Evolutionary conservation across 2,797 vertebrate genomes (phyloP).

Genomic region (Manis crassicaudata): DNA sequence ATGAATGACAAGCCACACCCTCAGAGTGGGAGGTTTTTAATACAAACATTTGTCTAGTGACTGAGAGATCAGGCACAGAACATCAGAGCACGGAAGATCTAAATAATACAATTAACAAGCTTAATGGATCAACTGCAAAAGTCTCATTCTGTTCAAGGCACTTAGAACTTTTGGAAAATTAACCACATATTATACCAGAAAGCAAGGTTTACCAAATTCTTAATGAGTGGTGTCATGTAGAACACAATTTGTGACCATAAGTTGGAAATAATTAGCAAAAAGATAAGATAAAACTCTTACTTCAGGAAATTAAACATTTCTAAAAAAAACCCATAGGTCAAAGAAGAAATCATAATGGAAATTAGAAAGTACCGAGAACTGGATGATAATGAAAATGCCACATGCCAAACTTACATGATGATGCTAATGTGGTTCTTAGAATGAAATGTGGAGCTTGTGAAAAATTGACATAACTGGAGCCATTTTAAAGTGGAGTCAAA

Average conservation of each 20-base stretch:
- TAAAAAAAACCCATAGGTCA: not conserved
- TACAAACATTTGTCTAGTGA: not conserved
- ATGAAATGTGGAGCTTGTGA: not conserved
- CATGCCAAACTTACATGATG: not conserved
- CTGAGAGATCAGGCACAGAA: not conserved
- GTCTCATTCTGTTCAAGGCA: not conserved
- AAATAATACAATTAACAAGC: not conserved
- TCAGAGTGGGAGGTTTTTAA: not conserved
- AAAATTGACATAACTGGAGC: too few relatives aligned
- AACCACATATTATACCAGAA: not conserved
- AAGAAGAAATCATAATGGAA: slow-evolving; percentile 22
- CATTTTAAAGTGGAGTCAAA: too few relatives aligned
- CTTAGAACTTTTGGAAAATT: not conserved
- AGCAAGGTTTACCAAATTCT: not conserved
- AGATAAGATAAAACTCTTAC: not conserved
- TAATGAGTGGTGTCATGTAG: not conserved
- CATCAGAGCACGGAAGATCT: not conserved
- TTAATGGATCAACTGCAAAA: not conserved
- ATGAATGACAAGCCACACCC: not conserved
- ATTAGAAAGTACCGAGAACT: not conserved
- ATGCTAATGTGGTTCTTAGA: not conserved
- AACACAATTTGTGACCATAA: not conserved
- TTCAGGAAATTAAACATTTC: not conserved
- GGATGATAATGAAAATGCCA: not conserved
- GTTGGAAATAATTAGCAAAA: slow-evolving; percentile 13